Evolutionary conservation across 2,797 vertebrate species (phyloP).

Genomic region (Acanthornis magna): DNA sequence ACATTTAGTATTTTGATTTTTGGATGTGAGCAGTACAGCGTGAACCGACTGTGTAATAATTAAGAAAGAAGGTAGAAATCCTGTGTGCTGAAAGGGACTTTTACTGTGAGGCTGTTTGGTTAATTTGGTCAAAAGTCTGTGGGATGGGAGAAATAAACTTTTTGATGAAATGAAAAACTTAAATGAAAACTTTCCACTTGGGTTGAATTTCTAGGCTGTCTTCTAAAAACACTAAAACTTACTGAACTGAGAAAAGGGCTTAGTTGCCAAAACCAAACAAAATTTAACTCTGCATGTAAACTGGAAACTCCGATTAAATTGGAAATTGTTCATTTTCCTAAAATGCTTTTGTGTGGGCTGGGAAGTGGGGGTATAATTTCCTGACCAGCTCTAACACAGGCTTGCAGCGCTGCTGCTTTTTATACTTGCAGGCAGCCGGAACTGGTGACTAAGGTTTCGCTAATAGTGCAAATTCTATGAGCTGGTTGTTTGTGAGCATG

Average conservation of each 20-base stretch:
- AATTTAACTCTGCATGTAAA: conserved; percentile 16
- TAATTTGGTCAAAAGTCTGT: conserved; percentile 29
- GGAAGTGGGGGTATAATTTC: conserved; percentile 56
- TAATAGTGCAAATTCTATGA: conserved; percentile 34
- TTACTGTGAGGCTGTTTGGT: neutral
- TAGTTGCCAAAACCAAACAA: conserved; percentile 11
- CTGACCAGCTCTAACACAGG: neutral
- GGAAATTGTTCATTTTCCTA: conserved; percentile 56
- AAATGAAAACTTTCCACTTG: conserved; percentile 28
- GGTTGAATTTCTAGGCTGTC: conserved; percentile 27
- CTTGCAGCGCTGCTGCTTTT: conserved; percentile 6
- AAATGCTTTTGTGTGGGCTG: conserved; percentile 55
- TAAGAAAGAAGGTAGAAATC: conserved; percentile 5
- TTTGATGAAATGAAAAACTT: conserved; percentile 22
- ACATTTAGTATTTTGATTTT: neutral
- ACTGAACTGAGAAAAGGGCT: conserved; percentile 4
- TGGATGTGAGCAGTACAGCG: neutral
- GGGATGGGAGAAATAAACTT: conserved; percentile 11
- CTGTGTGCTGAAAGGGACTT: neutral
- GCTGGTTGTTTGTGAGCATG: conserved; percentile 34
- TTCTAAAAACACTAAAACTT: conserved; percentile 26
- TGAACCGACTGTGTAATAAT: neutral
- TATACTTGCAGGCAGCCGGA: conserved; percentile 31
- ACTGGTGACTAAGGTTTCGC: conserved; percentile 56
- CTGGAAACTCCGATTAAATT: conserved; percentile 46